These are phyloP conservation scores for Helarctos malayanus DNA, from an alignment of 2,797 vertebrate species.

Conservation along the genomic window DNA sequence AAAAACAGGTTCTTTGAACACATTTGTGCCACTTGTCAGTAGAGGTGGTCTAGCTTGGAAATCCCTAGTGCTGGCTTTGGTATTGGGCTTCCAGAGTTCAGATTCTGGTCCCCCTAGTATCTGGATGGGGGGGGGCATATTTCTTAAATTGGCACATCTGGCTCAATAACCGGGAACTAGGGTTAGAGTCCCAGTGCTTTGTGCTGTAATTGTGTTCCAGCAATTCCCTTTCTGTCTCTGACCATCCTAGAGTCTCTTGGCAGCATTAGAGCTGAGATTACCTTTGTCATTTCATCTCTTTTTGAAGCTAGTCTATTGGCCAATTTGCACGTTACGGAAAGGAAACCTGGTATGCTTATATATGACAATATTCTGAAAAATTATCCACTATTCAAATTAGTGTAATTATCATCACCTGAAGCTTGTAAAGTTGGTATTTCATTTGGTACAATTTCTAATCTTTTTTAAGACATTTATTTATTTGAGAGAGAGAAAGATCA, in stretches of 20 bases:
- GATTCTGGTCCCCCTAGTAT: neutral
- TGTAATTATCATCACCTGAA: neutral
- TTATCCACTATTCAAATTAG: neutral
- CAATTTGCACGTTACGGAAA: neutral
- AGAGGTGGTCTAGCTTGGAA: neutral
- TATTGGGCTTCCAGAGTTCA: neutral
- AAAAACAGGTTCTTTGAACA: neutral
- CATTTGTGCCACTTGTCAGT: neutral
- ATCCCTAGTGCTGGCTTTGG: neutral
- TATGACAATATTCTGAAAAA: neutral
- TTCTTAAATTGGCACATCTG: neutral
- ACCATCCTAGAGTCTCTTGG: neutral
- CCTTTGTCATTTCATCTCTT: neutral
- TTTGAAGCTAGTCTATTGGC: neutral
- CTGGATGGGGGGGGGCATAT: neutral
- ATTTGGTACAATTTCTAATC: neutral
- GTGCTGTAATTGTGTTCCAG: neutral
- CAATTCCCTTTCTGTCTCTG: neutral
- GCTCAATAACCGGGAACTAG: neutral
- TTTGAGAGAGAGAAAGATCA: too few relatives aligned
- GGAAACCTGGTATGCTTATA: neutral
- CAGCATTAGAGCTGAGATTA: neutral
- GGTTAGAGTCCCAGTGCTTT: neutral
- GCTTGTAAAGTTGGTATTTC: neutral
- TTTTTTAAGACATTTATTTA: neutral